phyloP scores from a whole-genome alignment of 2,888 invertebrate genomes.

The Resseliella maxima region DNA sequence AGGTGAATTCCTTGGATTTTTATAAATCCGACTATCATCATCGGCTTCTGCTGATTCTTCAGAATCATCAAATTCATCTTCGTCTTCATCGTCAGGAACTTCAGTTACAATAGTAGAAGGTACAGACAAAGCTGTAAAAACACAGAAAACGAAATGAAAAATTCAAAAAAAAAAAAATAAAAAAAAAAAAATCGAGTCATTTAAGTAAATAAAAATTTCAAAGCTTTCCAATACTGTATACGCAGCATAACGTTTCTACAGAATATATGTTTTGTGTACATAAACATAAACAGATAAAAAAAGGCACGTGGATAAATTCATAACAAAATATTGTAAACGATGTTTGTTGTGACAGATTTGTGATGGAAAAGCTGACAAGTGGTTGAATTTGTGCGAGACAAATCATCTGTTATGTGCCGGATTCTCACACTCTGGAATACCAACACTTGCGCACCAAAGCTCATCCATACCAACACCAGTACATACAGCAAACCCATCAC shows the following conservation, averaged over 20 bases:
- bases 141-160: too few species aligned
- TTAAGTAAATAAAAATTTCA: too few species aligned
- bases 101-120: slow-evolving; percentile 60
- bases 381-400: slow-evolving; percentile 1
- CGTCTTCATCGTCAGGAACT: slow-evolving; percentile 69
- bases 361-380: slow-evolving; percentile 50
- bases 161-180: neutral
- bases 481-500: neutral
- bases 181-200: neutral
- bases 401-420: slow-evolving; percentile 46
- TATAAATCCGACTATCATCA: slow-evolving; percentile 85
- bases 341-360: slow-evolving; percentile 22
- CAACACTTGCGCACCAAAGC: slow-evolving; percentile 45
- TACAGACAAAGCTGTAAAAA: slow-evolving; percentile 59
- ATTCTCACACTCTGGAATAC: neutral
- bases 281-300: neutral
- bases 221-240: neutral
- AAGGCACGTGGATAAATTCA: slow-evolving; percentile 16
- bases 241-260: neutral
- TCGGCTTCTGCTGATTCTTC: slow-evolving; percentile 74
- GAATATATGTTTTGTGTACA: neutral
- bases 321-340: neutral
- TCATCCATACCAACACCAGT: neutral
- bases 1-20: slow-evolving; percentile 89
- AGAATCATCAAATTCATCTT: slow-evolving; percentile 70